Evolutionary conservation across 2,113 vertebrate species (phyloP), one percentile per base, ranked within the genome.

Genomic region (Sisor rabdophorus): DNA sequence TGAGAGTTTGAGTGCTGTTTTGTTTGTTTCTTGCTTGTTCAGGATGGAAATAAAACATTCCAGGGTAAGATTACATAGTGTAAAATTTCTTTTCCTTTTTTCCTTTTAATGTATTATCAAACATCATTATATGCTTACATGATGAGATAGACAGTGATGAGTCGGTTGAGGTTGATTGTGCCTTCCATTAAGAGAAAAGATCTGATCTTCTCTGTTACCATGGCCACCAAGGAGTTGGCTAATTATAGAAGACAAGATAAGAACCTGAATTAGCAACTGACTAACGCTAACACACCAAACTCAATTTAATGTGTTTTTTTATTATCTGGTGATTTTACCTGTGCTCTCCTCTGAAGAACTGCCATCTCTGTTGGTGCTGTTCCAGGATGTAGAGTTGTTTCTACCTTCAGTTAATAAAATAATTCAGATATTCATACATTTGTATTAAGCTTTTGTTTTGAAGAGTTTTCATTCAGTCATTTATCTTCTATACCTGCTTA

Each of bases 111-210:
- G 19, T 17, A 53, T 19, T 70, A 28, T 70, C 11, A 19, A 20
- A 10, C 16, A 53, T 63, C 17, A 61, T 73, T 50, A 20, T 50
- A 2, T 36, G 4, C 95, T 93, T 84, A 96, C 94, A 95, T 76
- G 6, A 93, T 44, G 24, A 94, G 22, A 72, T 90, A 94, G 81
- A 93, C 53, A 77, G 85, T 63, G 79, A 94, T 82, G 77, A 94
- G 0, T 2, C 50, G 1, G 32, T 88, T 77, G 60, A 91, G 11
- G 64, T 78, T 64, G 36, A 30, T 84, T 0, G 76, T 60, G 15
- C 77, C 80, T 19, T 63, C 53, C 70, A 71, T 30, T 22, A 73
- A 56, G 32, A 82, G 71, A 8, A 71, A 44, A 0, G 12, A 11
- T 0, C 22, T 4, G 0, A 82, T 61, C 36, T 5, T 84, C 77